Conservation (phyloP, 1,140 invertebrate species). For the Drosophila chauvacae region DNA sequence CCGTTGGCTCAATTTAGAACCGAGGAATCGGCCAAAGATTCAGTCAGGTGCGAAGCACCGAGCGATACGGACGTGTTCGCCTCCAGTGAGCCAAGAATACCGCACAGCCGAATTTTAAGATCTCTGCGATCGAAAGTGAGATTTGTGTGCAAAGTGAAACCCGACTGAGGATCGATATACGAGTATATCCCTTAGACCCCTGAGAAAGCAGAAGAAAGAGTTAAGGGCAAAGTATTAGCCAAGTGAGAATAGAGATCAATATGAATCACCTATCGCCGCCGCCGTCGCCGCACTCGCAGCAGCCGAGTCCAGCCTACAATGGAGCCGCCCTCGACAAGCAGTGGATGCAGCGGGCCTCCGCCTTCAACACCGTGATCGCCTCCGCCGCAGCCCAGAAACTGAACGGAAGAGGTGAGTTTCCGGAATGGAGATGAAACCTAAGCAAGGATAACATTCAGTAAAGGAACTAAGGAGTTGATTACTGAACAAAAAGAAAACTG, state of each 20-base stretch:
- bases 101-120: slow-evolving; percentile 18
- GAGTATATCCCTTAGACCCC: neutral
- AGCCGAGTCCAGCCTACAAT: slow-evolving; percentile 69
- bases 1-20: slow-evolving; percentile 83
- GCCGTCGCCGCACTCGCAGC: slow-evolving; percentile 81
- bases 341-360: slow-evolving; percentile 82
- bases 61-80: slow-evolving; percentile 82
- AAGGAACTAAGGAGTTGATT: neutral
- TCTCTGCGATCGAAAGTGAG: slow-evolving; percentile 42
- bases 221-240: slow-evolving; percentile 23
- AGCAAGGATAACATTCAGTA: neutral
- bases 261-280: slow-evolving; percentile 84
- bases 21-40: slow-evolving; percentile 78
- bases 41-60: slow-evolving; percentile 85
- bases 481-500: neutral
- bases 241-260: slow-evolving; percentile 27
- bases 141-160: slow-evolving; percentile 40
- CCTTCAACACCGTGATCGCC: slow-evolving; percentile 80
- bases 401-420: slow-evolving; percentile 74
- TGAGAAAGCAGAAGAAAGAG: neutral
- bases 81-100: slow-evolving; percentile 49
- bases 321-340: slow-evolving; percentile 73
- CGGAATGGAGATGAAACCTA: no score
- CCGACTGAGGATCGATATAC: slow-evolving; percentile 1
- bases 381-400: slow-evolving; percentile 80